phyloP scores from a whole-genome alignment of 2,888 invertebrate species.

The Abrostola tripartita region DNA sequence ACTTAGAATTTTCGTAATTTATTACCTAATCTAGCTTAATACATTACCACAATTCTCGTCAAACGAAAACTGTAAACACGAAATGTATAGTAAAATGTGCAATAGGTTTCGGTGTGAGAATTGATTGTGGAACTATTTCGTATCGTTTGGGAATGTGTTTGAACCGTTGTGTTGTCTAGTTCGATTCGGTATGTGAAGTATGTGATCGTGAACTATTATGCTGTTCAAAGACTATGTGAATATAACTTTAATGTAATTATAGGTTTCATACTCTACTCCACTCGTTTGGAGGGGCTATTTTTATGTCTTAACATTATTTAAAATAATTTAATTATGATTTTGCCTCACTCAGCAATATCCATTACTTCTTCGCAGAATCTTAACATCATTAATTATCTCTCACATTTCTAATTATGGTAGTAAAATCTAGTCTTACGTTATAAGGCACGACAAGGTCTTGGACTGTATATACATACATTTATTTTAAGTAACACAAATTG shows the following conservation, averaged over 20 bases:
- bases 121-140: slow-evolving; percentile 35
- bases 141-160: slow-evolving; percentile 44
- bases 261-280: slow-evolving; percentile 60
- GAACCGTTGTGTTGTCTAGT: slow-evolving; percentile 58
- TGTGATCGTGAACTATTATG: slow-evolving; percentile 53
- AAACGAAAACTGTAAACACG: slow-evolving; percentile 20
- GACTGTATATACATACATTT: slow-evolving; percentile 83
- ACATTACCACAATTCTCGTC: slow-evolving; percentile 11
- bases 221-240: slow-evolving; percentile 71
- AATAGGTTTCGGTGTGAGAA: slow-evolving; percentile 46
- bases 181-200: slow-evolving; percentile 55
- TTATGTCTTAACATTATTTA: slow-evolving; percentile 62
- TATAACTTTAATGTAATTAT: slow-evolving; percentile 59
- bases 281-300: slow-evolving; percentile 58
- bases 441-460: slow-evolving; percentile 83
- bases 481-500: slow-evolving; percentile 78
- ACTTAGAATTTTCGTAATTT: slow-evolving; percentile 14
- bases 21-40: slow-evolving; percentile 13
- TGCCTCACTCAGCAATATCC: slow-evolving; percentile 67
- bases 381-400: slow-evolving; percentile 71
- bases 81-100: slow-evolving; percentile 40
- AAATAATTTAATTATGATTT: slow-evolving; percentile 66
- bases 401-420: slow-evolving; percentile 81
- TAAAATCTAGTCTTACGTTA: slow-evolving; percentile 87
- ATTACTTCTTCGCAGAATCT: slow-evolving; percentile 61